Conservation (phyloP, 2,797 vertebrate species). For the Phoeniculus purpureus region DNA sequence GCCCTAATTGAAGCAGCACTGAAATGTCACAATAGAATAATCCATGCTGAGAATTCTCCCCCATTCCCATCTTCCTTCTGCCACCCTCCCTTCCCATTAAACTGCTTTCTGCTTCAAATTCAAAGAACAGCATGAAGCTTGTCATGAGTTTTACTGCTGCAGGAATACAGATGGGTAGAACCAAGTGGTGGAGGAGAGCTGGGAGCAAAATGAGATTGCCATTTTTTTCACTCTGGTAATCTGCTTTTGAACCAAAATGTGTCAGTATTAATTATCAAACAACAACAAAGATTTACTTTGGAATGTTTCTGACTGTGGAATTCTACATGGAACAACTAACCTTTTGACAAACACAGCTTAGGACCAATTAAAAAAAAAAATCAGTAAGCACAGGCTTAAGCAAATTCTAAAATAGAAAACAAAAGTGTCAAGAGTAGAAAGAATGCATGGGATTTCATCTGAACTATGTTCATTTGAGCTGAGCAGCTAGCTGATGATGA, state of each 20-base stretch:
- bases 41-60: constrained; percentile 7
- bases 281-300: constrained; percentile 25
- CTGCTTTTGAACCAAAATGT: constrained; percentile 1
- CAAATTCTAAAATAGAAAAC: neutral
- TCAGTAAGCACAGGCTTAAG: neutral
- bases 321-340: neutral
- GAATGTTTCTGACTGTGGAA: constrained; percentile 10
- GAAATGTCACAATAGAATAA: constrained; percentile 44
- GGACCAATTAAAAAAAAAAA: neutral
- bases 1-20: constrained; percentile 58
- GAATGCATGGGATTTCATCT: neutral
- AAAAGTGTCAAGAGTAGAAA: neutral
- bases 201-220: constrained; percentile 12
- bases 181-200: neutral
- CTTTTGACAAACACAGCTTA: neutral
- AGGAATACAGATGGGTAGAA: neutral
- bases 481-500: neutral
- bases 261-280: neutral
- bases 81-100: neutral
- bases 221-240: constrained; percentile 20
- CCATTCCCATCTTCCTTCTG: neutral
- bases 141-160: neutral
- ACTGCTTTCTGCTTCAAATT: constrained; percentile 20
- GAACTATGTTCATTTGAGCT: neutral
- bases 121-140: neutral